Evolutionary conservation across 30 jellyfish, hydroid and myxozoan genomes (phyloP).

Genomic region (Calvadosia cruxmelitensis): DNA sequence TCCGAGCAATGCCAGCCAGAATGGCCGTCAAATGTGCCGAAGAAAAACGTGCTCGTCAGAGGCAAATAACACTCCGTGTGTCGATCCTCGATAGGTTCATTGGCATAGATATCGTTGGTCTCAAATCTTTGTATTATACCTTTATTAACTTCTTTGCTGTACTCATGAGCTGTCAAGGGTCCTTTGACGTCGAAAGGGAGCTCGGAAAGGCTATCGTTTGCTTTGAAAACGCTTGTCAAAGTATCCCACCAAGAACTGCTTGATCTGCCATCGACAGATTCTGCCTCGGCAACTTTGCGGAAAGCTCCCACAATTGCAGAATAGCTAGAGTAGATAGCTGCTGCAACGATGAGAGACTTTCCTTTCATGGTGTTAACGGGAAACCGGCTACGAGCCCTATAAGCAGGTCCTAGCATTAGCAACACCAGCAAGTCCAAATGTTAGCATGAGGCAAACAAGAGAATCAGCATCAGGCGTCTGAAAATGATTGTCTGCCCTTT

Average conservation of each 20-base stretch:
- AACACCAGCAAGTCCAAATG: too few relatives aligned
- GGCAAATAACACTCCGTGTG: conserved; percentile 69
- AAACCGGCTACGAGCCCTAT: too few relatives aligned
- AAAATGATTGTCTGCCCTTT: too few relatives aligned
- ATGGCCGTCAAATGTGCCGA: conserved; percentile 94
- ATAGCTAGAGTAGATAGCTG: background rate
- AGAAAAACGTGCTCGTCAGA: conserved; percentile 26
- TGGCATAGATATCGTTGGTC: conserved; percentile 71
- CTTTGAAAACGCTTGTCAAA: background rate
- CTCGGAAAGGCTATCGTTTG: background rate
- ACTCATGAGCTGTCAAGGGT: conserved; percentile 14
- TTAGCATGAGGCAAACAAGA: too few relatives aligned
- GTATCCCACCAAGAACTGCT: conserved; percentile 1
- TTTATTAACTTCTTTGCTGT: conserved; percentile 7
- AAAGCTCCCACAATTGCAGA: background rate
- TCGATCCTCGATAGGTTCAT: conserved; percentile 89
- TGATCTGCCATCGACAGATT: background rate
- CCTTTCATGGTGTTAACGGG: background rate
- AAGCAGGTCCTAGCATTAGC: too few relatives aligned
- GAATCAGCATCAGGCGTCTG: too few relatives aligned
- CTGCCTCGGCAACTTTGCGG: background rate
- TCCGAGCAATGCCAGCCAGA: conserved; percentile 98
- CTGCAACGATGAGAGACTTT: background rate
- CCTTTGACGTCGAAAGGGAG: conserved; percentile 8
- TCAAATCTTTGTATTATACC: conserved; percentile 70